phyloP scores from a whole-genome alignment of 2,888 invertebrate genomes.

The Nomada lathburiana region DNA sequence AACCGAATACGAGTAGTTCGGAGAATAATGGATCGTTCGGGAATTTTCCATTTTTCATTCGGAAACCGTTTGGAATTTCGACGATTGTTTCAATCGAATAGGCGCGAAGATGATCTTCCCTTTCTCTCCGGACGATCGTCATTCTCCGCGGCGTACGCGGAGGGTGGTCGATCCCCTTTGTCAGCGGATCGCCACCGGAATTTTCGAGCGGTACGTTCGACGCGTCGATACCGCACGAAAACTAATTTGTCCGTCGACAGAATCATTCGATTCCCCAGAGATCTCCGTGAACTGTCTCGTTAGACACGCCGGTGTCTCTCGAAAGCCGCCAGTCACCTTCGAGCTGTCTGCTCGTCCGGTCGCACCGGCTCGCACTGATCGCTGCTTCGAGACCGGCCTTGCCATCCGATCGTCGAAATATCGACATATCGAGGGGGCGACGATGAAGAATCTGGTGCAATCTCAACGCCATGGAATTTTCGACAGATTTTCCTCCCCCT shows the following conservation, averaged over 20 bases:
- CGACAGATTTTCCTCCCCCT: too few species aligned
- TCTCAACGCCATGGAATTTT: too few species aligned
- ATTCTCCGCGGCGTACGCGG: background rate
- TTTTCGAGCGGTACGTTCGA: slow-evolving; percentile 8
- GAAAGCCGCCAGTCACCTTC: slow-evolving; percentile 44
- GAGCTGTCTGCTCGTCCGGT: background rate
- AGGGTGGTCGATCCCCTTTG: slow-evolving; percentile 32
- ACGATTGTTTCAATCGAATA: background rate
- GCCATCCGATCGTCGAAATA: too few species aligned
- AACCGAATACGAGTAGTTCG: too few species aligned
- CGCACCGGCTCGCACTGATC: too few species aligned
- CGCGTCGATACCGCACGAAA: slow-evolving; percentile 30
- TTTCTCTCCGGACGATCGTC: background rate
- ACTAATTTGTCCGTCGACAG: slow-evolving; percentile 57
- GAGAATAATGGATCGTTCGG: too few species aligned
- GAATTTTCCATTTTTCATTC: too few species aligned
- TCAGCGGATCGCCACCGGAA: slow-evolving; percentile 35
- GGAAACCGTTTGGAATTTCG: too few species aligned
- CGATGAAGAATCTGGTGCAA: too few species aligned
- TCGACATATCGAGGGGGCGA: too few species aligned
- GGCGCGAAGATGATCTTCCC: background rate
- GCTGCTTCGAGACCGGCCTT: too few species aligned
- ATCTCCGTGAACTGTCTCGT: slow-evolving; percentile 17
- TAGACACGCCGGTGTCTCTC: slow-evolving; percentile 38
- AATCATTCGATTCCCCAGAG: slow-evolving; percentile 45